phyloP scores from a whole-genome alignment of 2,797 vertebrate genomes.

The Mormyrops attenuatus region DNA sequence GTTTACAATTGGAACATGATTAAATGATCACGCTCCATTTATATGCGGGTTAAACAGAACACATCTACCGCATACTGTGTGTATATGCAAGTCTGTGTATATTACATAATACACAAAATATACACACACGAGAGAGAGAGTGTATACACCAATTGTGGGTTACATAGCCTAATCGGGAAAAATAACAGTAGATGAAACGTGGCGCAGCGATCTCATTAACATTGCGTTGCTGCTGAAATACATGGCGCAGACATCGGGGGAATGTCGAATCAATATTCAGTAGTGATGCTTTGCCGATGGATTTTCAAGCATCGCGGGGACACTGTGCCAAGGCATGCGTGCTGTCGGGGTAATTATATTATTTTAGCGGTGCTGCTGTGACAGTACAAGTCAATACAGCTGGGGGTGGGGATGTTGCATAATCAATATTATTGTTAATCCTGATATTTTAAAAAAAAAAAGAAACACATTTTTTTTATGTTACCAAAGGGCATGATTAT shows the following conservation, averaged over 20 bases:
- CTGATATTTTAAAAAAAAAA: not conserved
- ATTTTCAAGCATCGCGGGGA: not conserved
- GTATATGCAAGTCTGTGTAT: not conserved
- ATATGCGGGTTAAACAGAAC: not conserved
- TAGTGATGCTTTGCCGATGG: not conserved
- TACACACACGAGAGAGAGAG: not conserved
- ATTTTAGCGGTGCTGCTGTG: not conserved
- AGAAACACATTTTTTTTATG: not conserved
- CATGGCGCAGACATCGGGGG: not conserved
- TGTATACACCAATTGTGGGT: not conserved
- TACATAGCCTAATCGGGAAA: not conserved
- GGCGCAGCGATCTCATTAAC: not conserved
- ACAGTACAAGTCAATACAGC: not conserved
- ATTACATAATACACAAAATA: not conserved
- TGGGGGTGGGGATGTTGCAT: not conserved
- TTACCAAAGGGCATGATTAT: not conserved
- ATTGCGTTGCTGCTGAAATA: not conserved
- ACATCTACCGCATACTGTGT: not conserved
- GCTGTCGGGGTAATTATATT: not conserved
- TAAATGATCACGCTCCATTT: not conserved
- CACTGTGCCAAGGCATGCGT: not conserved
- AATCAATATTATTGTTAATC: not conserved
- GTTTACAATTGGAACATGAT: not conserved
- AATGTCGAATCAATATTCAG: not conserved
- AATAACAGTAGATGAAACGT: not conserved